Evolutionary conservation across 1,140 invertebrate genomes (phyloP).

Genomic region (Lucilia cuprina): DNA sequence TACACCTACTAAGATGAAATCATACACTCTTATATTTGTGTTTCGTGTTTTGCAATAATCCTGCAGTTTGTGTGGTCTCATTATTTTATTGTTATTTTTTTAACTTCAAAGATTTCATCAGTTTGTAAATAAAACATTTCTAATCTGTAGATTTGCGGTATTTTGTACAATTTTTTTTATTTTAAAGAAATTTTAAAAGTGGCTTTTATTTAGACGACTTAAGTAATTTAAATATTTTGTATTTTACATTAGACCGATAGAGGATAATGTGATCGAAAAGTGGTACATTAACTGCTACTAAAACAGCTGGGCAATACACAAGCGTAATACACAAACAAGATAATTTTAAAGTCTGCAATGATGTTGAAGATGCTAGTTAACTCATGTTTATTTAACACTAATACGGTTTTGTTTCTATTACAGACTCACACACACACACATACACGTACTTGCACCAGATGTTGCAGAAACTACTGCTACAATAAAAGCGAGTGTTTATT

Average conservation of each 20-base stretch:
- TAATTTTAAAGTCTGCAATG: not conserved
- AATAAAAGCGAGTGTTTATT: not conserved
- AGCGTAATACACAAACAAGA: not conserved
- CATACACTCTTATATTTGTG: not conserved
- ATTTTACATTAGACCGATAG: no score
- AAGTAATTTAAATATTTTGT: no score
- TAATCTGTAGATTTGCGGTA: no score
- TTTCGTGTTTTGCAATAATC: not conserved
- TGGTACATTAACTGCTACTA: no score
- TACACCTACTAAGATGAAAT: not conserved
- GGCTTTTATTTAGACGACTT: no score
- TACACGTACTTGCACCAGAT: not conserved
- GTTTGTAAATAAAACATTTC: no score
- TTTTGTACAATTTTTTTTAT: no score
- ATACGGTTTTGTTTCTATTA: not conserved
- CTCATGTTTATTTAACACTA: conserved; percentile 13
- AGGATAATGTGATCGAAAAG: no score
- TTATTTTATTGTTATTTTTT: no score
- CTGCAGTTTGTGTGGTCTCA: no score
- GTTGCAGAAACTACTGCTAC: not conserved
- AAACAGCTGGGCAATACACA: not conserved
- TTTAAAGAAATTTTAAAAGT: no score
- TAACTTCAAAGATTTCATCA: no score
- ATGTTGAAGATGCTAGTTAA: not conserved
- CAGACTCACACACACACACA: not conserved